A percentile compares a stretch with the other conserved stretches of the same genome.
Conservation (phyloP, 2,888 invertebrate species). For the Salticus scenicus region DNA sequence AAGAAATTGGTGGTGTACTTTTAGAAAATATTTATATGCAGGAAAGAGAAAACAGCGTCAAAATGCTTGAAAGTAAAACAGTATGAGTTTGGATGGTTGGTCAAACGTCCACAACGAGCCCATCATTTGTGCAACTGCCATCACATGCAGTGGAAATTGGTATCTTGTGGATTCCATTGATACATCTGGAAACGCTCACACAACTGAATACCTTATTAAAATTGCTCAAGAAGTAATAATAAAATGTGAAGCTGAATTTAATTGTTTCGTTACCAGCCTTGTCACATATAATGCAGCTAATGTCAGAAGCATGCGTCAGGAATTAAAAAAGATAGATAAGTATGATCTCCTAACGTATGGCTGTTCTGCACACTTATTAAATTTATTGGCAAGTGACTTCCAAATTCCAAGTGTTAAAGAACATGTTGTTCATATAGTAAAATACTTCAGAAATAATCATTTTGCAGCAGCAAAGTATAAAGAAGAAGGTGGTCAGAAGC, state of each 20-base stretch:
- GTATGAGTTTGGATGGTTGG: slow-evolving; percentile 1
- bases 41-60: neutral
- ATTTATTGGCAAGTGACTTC: too few relatives aligned
- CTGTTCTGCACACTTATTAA: too few relatives aligned
- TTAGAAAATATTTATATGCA: neutral
- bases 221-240: neutral
- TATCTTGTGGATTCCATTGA: neutral
- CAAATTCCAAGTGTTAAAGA: too few relatives aligned
- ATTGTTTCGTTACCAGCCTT: neutral
- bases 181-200: neutral
- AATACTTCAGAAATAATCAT: too few relatives aligned
- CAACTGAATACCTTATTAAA: neutral
- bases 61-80: neutral
- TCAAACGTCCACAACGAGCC: slow-evolving; percentile 15
- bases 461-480: too few relatives aligned
- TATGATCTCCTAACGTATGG: too few relatives aligned
- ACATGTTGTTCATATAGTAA: too few relatives aligned
- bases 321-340: too few relatives aligned
- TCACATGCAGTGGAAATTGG: neutral
- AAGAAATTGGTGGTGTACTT: too few relatives aligned
- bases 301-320: neutral
- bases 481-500: too few relatives aligned
- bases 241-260: slow-evolving; percentile 6
- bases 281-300: neutral
- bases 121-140: neutral